These are phyloP conservation scores for Corvus hawaiiensis DNA, from an alignment of 2,113 vertebrate species.

Conservation along the genomic window DNA sequence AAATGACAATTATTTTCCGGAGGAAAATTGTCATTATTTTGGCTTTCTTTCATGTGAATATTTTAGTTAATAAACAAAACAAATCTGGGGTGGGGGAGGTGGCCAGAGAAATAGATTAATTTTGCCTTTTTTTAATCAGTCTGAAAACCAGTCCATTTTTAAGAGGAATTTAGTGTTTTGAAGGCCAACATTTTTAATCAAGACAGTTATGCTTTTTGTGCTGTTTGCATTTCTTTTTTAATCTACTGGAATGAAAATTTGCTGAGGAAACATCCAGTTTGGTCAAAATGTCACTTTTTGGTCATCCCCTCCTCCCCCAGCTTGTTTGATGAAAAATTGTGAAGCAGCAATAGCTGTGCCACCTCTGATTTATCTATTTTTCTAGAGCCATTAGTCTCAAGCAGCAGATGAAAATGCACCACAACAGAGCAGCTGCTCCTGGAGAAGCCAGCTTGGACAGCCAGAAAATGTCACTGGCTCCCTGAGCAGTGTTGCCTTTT, in stretches of 20 bases:
- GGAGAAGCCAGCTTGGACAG: not conserved
- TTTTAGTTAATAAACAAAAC: slow-evolving; percentile 27
- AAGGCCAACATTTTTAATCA: slow-evolving; percentile 43
- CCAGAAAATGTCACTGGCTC: slow-evolving; percentile 10
- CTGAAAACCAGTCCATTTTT: slow-evolving; percentile 1
- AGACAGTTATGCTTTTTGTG: not conserved
- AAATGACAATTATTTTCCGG: slow-evolving; percentile 25
- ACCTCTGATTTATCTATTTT: slow-evolving; percentile 61
- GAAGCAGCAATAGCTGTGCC: slow-evolving; percentile 34
- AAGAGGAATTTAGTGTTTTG: slow-evolving; percentile 26
- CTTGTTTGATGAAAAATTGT: slow-evolving; percentile 46
- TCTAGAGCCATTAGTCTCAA: slow-evolving; percentile 44
- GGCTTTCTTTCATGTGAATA: slow-evolving; percentile 1
- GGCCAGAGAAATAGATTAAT: not conserved
- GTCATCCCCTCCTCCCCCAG: not conserved
- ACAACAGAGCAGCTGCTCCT: not conserved
- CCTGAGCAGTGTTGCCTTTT: not conserved
- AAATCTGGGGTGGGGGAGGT: not conserved
- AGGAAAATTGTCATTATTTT: slow-evolving; percentile 36
- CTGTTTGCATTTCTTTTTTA: slow-evolving; percentile 37
- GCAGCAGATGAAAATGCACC: not conserved
- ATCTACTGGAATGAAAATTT: slow-evolving; percentile 37
- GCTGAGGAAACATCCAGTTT: not conserved
- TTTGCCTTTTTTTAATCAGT: slow-evolving; percentile 13
- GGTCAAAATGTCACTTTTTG: slow-evolving; percentile 56